Evolutionary conservation across 2,113 vertebrate species (phyloP).

Genomic region (Plotosus lineatus): DNA sequence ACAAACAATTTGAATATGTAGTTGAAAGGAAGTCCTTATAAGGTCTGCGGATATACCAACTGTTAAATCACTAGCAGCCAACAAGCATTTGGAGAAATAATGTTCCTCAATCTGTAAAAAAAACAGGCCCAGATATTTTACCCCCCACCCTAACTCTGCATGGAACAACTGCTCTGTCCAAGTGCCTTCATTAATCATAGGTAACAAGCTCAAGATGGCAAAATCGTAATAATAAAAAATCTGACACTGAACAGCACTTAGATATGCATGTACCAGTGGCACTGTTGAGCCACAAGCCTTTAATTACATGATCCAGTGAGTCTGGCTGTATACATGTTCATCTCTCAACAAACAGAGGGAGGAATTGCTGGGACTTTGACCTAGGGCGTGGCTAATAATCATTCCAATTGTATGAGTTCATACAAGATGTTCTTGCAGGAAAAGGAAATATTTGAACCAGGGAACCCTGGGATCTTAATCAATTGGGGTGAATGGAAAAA

Average conservation of each 20-base stretch:
- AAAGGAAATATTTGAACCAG: slow-evolving; percentile 46
- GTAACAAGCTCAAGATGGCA: slow-evolving; percentile 13
- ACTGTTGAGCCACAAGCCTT: slow-evolving; percentile 26
- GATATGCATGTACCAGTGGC: neutral
- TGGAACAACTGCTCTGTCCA: neutral
- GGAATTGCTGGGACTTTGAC: slow-evolving; percentile 56
- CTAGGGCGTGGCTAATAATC: slow-evolving; percentile 61
- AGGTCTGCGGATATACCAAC: neutral
- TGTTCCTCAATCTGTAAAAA: neutral
- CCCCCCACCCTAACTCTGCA: neutral
- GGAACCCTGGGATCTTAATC: slow-evolving; percentile 33
- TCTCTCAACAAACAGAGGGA: slow-evolving; percentile 63
- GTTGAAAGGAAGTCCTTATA: neutral
- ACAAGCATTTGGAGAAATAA: neutral
- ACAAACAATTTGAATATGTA: too few relatives aligned
- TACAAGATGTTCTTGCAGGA: slow-evolving; percentile 56
- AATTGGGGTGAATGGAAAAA: neutral
- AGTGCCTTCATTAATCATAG: slow-evolving; percentile 9
- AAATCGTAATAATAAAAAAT: neutral
- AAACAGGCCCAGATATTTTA: slow-evolving; percentile 4
- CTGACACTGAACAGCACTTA: neutral
- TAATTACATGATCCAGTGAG: slow-evolving; percentile 47
- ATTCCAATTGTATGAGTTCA: slow-evolving; percentile 68
- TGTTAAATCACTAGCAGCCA: slow-evolving; percentile 20
- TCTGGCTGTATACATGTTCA: slow-evolving; percentile 32